These are phyloP conservation scores for Drosophila siamana DNA, from an alignment of 2,888 invertebrate species.

Conservation along the genomic window DNA sequence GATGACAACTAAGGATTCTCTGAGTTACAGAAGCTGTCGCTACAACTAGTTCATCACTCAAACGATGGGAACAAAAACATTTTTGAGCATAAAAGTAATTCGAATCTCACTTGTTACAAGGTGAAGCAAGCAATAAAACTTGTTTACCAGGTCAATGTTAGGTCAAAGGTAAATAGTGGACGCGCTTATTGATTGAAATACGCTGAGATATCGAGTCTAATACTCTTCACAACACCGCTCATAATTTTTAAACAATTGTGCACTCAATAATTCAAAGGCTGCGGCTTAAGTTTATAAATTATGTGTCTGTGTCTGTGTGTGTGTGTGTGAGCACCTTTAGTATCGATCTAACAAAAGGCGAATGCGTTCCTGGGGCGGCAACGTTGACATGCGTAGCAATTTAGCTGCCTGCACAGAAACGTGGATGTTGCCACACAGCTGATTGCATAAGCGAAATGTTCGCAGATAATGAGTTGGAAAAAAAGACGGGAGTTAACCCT, in stretches of 20 bases:
- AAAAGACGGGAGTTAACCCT: conserved; percentile 10
- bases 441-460: conserved; percentile 21
- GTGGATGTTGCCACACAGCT: conserved; percentile 11
- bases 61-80: too few species aligned
- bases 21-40: background rate
- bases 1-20: background rate
- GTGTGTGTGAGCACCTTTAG: background rate
- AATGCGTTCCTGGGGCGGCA: conserved; percentile 6
- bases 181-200: background rate
- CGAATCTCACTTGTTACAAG: background rate
- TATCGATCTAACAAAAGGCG: conserved; percentile 52
- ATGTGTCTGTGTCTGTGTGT: background rate
- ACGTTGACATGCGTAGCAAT: conserved; percentile 33
- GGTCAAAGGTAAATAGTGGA: background rate
- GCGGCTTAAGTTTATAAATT: background rate
- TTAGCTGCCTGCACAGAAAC: conserved; percentile 9
- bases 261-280: background rate
- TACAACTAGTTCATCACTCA: background rate
- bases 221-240: background rate
- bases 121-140: background rate
- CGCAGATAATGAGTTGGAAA: conserved; percentile 21
- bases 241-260: background rate
- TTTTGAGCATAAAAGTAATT: too few species aligned
- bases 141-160: background rate
- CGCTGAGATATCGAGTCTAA: background rate